Percentiles rank a stretch among this genome's conserved stretches.
Conservation (phyloP, 1,140 invertebrate genomes). For the Diachasmimorpha longicaudata region DNA sequence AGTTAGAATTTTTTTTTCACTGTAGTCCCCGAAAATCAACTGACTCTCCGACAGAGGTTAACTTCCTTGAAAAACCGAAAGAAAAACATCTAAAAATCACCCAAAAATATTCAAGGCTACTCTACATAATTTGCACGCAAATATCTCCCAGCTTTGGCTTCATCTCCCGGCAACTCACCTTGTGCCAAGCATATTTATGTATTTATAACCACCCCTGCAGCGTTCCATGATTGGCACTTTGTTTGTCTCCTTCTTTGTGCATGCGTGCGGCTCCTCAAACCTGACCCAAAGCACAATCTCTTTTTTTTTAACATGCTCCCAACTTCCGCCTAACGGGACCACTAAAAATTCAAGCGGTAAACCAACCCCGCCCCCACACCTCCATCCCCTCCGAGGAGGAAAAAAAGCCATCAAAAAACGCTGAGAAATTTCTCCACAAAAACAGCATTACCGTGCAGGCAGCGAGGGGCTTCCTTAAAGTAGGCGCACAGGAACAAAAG, state of each 20-base stretch:
- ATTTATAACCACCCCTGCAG: neutral
- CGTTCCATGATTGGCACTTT: neutral
- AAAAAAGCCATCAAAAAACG: neutral
- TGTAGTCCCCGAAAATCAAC: no score
- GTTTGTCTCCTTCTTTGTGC: neutral
- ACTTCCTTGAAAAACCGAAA: neutral
- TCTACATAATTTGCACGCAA: neutral
- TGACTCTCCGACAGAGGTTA: no score
- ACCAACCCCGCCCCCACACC: neutral
- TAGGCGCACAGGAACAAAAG: neutral
- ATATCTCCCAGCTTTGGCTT: neutral
- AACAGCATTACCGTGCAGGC: neutral
- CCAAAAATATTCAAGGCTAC: neutral
- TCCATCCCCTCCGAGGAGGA: neutral
- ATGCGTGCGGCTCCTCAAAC: neutral
- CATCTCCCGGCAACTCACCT: neutral
- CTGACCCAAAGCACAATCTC: neutral
- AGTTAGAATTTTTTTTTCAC: no score
- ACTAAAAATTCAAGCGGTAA: neutral
- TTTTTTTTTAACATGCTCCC: neutral
- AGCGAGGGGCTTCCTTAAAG: neutral
- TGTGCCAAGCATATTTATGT: neutral
- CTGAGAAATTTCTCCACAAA: neutral
- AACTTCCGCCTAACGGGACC: constrained; percentile 1
- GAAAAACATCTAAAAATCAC: neutral